phyloP scores from a whole-genome alignment of 2,888 invertebrate species.

The Spodoptera picta region DNA sequence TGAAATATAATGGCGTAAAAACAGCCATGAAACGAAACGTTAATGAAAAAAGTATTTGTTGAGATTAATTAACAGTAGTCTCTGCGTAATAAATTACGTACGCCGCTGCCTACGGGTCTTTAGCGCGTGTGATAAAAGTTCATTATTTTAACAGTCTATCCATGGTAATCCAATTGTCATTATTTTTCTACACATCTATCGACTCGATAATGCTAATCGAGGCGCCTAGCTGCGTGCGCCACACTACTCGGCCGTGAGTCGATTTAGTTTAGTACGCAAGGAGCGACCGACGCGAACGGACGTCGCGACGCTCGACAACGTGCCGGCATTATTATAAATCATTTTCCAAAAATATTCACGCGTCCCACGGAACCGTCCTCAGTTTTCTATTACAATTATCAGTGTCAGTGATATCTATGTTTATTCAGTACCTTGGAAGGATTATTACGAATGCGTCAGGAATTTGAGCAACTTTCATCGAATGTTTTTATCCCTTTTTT shows the following conservation, averaged over 20 bases:
- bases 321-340: conserved; percentile 71
- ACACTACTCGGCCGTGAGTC: conserved; percentile 72
- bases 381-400: conserved; percentile 66
- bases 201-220: conserved; percentile 77
- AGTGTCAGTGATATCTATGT: conserved; percentile 64
- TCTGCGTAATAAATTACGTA: conserved; percentile 5
- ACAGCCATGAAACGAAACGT: too few species aligned
- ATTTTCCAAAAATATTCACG: conserved; percentile 68
- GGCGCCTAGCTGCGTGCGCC: conserved; percentile 77
- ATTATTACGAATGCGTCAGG: conserved; percentile 43
- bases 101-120: conserved; percentile 8
- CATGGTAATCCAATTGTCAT: conserved; percentile 55
- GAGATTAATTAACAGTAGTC: background rate
- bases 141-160: conserved; percentile 33
- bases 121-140: conserved; percentile 34
- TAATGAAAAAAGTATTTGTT: too few species aligned
- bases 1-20: too few species aligned
- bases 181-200: conserved; percentile 62
- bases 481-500: conserved; percentile 50
- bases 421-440: conserved; percentile 61
- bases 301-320: conserved; percentile 62
- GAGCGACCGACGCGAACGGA: conserved; percentile 67
- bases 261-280: conserved; percentile 81
- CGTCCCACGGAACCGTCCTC: conserved; percentile 78
- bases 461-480: conserved; percentile 54